phyloP scores from a whole-genome alignment of 2,797 vertebrate genomes.

The Enteromius afrohamiltoni region DNA sequence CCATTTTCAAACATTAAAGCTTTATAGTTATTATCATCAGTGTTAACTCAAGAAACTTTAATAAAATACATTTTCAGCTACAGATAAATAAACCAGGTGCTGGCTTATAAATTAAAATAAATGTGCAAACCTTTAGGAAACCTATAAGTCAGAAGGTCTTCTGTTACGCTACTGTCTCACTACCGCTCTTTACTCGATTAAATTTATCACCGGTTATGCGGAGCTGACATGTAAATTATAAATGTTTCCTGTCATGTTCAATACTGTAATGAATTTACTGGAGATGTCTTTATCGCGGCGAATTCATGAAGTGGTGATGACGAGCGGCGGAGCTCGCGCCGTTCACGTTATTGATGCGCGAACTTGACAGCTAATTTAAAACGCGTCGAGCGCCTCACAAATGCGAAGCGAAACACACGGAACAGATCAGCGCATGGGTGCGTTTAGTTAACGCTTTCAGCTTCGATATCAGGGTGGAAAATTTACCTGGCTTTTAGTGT shows the following conservation, averaged over 20 bases:
- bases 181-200: conserved; percentile 14
- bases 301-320: conserved; percentile 58
- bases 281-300: conserved; percentile 52
- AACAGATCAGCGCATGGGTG: neutral
- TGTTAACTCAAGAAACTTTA: neutral
- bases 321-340: conserved; percentile 35
- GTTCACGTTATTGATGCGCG: conserved; percentile 56
- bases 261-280: conserved; percentile 57
- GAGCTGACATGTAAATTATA: conserved; percentile 72
- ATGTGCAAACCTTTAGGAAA: neutral
- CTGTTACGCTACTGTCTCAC: neutral
- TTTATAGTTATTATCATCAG: neutral
- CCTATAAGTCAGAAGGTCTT: neutral
- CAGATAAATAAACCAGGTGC: neutral
- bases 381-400: neutral
- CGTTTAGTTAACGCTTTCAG: neutral
- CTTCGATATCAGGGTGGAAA: neutral
- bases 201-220: conserved; percentile 72
- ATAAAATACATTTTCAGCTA: neutral
- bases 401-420: neutral
- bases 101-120: neutral
- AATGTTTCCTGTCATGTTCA: conserved; percentile 66
- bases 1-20: neutral
- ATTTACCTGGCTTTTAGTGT: neutral
- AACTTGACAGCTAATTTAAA: conserved; percentile 56